Evolutionary conservation across 1,140 invertebrate species (phyloP).

Genomic region (Atta texana): DNA sequence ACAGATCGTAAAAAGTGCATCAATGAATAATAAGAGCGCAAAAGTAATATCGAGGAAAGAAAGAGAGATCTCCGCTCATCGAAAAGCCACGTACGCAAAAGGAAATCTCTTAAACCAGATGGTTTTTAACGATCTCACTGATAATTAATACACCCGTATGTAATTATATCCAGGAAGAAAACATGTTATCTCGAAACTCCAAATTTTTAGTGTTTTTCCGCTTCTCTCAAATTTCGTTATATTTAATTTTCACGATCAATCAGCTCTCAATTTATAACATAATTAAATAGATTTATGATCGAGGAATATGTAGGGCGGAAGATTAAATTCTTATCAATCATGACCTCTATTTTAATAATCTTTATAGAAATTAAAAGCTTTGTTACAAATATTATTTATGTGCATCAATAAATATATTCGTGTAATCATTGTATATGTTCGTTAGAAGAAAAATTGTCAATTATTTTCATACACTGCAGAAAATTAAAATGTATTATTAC

Average conservation of each 20-base stretch:
- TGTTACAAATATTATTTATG: neutral
- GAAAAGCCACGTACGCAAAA: conserved; percentile 1
- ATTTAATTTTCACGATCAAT: conserved; percentile 31
- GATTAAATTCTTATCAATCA: neutral
- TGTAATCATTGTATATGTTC: too few relatives aligned
- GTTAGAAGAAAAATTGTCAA: neutral
- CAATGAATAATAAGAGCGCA: conserved; percentile 52
- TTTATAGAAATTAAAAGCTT: neutral
- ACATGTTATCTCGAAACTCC: conserved; percentile 6
- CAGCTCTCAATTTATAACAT: conserved; percentile 17
- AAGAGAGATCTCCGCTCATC: neutral
- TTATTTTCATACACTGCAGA: neutral
- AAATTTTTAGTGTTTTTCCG: conserved; percentile 11
- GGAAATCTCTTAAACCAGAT: neutral
- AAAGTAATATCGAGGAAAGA: neutral
- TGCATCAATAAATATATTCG: neutral
- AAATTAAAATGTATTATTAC: neutral
- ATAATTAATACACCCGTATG: conserved; percentile 23
- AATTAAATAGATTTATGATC: conserved; percentile 6
- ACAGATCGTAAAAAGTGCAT: conserved; percentile 46
- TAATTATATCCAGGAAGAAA: conserved; percentile 27
- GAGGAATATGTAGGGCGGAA: too few relatives aligned
- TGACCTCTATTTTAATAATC: neutral
- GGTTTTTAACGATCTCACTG: conserved; percentile 3
- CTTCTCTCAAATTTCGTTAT: neutral